A percentile compares a stretch with the other conserved stretches of the same genome.
These are phyloP conservation scores for Apeira syringaria DNA, from an alignment of 2,888 invertebrate genomes.

Conservation along the genomic window DNA sequence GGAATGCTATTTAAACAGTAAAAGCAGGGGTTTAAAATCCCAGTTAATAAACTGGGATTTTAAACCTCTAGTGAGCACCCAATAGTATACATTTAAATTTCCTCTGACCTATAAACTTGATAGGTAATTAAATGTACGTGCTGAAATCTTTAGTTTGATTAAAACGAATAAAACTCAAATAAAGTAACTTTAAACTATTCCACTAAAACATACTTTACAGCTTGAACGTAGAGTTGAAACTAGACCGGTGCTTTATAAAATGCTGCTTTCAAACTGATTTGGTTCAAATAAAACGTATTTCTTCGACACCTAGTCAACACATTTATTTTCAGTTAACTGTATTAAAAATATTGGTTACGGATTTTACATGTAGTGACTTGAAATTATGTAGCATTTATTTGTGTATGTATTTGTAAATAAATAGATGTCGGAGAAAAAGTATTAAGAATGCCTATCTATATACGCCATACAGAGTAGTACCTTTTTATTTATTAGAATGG, in stretches of 20 bases:
- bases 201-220: slow-evolving; percentile 2
- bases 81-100: slow-evolving; percentile 12
- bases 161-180: slow-evolving; percentile 26
- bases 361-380: too few species aligned
- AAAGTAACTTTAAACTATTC: slow-evolving; percentile 2
- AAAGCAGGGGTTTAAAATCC: too few species aligned
- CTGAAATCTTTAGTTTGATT: slow-evolving; percentile 32
- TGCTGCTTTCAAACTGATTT: slow-evolving; percentile 12
- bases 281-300: slow-evolving; percentile 9
- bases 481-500: too few species aligned
- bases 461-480: too few species aligned
- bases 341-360: slow-evolving; percentile 4
- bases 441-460: too few species aligned
- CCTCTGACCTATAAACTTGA: slow-evolving; percentile 27
- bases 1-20: slow-evolving; percentile 9
- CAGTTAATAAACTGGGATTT: slow-evolving; percentile 14
- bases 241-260: background rate
- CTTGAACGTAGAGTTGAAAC: slow-evolving; percentile 5
- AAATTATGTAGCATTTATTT: too few species aligned
- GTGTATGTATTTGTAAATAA: too few species aligned
- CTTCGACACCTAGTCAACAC: slow-evolving; percentile 1
- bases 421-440: too few species aligned
- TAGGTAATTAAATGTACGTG: slow-evolving; percentile 32
- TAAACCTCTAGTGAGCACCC: slow-evolving; percentile 1
- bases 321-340: slow-evolving; percentile 16